Percentiles rank a stretch among this genome's conserved stretches.
Conservation (phyloP, 2,113 vertebrate species). For the Phoxinus phoxinus region DNA sequence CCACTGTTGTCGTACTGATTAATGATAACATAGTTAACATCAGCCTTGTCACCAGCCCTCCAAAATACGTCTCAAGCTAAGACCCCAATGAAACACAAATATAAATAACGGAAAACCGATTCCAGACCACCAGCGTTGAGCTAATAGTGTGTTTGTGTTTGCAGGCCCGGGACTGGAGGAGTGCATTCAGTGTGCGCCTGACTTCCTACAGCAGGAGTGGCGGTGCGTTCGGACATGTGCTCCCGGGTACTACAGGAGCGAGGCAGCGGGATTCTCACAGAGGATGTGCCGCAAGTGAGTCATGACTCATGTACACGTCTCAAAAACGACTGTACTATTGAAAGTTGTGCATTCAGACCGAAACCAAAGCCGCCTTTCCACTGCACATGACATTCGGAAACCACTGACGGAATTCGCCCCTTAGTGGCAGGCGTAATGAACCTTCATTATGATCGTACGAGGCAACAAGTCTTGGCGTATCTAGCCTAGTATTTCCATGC, state of each 20-base stretch:
- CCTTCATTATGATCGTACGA: too few species aligned
- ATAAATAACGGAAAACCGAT: background rate
- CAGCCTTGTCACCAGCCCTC: background rate
- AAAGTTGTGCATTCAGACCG: too few species aligned
- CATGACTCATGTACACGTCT: slow-evolving; percentile 51
- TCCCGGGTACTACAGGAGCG: slow-evolving; percentile 81
- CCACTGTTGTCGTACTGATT: background rate
- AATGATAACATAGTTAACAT: background rate
- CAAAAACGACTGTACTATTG: too few species aligned
- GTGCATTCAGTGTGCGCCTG: slow-evolving; percentile 80
- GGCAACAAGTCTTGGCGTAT: too few species aligned
- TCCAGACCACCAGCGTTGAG: background rate
- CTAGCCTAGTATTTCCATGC: too few species aligned
- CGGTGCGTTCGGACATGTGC: slow-evolving; percentile 80
- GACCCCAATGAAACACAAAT: background rate
- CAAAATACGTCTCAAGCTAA: background rate
- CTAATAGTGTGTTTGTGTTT: slow-evolving; percentile 33
- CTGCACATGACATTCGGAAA: too few species aligned
- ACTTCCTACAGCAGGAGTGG: slow-evolving; percentile 82
- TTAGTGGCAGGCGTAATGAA: too few species aligned
- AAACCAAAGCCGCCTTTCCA: too few species aligned
- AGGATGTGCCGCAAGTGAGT: slow-evolving; percentile 85
- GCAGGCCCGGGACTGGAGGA: slow-evolving; percentile 80
- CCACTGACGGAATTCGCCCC: too few species aligned
- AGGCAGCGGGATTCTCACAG: slow-evolving; percentile 78